Evolutionary conservation across 1,140 invertebrate species (phyloP).

Genomic region (Philaenus spumarius): DNA sequence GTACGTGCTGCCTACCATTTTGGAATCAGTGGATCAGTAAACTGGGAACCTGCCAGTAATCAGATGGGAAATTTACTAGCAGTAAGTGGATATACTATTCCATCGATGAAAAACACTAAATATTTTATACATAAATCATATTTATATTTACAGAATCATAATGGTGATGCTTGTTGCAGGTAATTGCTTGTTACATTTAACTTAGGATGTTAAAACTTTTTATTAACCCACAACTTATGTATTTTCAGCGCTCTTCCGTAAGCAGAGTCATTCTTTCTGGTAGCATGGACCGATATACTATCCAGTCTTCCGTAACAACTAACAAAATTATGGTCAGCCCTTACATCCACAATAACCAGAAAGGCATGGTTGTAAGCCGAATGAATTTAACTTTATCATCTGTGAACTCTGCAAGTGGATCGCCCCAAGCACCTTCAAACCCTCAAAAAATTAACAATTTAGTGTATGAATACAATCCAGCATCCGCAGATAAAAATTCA

Average conservation of each 20-base stretch:
- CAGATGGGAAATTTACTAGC: constrained; percentile 49
- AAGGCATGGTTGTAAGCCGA: constrained; percentile 51
- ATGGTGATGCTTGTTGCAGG: no score
- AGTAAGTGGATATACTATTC: constrained; percentile 34
- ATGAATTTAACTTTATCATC: constrained; percentile 47
- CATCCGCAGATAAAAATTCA: constrained; percentile 10
- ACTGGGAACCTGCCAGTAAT: constrained; percentile 48
- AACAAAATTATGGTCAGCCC: constrained; percentile 51
- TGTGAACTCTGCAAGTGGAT: constrained; percentile 29
- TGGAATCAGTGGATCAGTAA: constrained; percentile 45
- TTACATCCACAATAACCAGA: constrained; percentile 40
- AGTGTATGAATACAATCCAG: constrained; percentile 44
- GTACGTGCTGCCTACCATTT: constrained; percentile 51
- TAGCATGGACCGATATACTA: constrained; percentile 45
- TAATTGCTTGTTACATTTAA: no score
- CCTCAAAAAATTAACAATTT: constrained; percentile 45
- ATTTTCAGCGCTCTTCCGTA: constrained; percentile 43
- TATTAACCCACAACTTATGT: no score
- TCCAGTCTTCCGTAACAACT: constrained; percentile 53
- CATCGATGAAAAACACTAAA: no score
- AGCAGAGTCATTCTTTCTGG: constrained; percentile 48
- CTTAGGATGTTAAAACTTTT: no score
- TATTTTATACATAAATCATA: no score
- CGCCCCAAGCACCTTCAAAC: constrained; percentile 27
- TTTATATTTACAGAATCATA: no score